Evolutionary conservation across 2,888 invertebrate species (phyloP), one percentile per base, ranked within the genome.

Genomic region (Yponomeuta plumbellus): DNA sequence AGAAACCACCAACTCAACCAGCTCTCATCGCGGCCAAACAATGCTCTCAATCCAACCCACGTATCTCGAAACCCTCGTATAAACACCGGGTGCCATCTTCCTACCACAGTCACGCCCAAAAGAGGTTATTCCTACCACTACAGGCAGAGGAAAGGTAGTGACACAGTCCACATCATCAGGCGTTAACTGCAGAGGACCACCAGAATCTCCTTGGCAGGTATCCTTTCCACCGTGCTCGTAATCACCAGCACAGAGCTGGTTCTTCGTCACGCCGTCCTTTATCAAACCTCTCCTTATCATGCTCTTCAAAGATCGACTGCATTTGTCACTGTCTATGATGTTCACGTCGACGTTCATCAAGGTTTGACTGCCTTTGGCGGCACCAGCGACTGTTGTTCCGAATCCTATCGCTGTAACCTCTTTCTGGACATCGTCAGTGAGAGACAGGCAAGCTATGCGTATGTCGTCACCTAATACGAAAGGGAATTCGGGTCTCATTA

Each of bases 401-500:
- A 94, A 95, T 5, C 95, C 95, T 44, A 92, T 92, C 0, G 93
- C 94, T 2, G 93, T 92, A 8, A 92, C 84, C 64, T 83, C 88
- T 0, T 69, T 72, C 17, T 75, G 70, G 0, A 71, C 71, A 0
- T 84, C 73, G 13, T 78, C 68, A 2, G 80, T 75, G 2, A 80
- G 69, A 66, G 91, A 91, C 6, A 95, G 80, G 74, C 95, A 95
- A 0, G 94, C 93, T 0, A 94, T 94, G 69, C 93, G 83, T 22
- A 94, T 92, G 68, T 92, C 90, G 40, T 92, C 81, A 61, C 81
- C 92, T 8, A 94, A 81, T 1, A 80, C 73, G 11, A 93, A 93
- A 0, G 85, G 78, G 20, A 78, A 73, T 10, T 88, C 82, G 56
- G 94, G 81, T 75, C 86, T 91, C 70, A 95, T 85, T 11, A 96